phyloP scores from a whole-genome alignment of 2,888 invertebrate species.

The Trissoscelio sp. region DNA sequence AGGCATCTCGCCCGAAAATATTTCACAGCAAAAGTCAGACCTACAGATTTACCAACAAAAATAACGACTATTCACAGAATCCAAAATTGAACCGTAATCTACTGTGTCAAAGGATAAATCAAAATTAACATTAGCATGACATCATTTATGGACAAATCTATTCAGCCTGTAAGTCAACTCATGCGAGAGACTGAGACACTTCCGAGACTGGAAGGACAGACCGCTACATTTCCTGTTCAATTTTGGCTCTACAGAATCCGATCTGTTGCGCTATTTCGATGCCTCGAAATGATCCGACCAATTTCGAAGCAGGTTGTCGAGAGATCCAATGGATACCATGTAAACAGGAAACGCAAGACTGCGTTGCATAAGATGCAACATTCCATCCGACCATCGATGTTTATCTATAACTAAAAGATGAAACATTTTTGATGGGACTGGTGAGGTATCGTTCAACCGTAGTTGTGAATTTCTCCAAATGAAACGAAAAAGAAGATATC shows the following conservation, averaged over 20 bases:
- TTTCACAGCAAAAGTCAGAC: background rate
- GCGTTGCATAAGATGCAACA: slow-evolving; percentile 21
- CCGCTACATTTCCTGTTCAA: slow-evolving; percentile 83
- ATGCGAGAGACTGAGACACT: slow-evolving; percentile 53
- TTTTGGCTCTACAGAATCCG: slow-evolving; percentile 78
- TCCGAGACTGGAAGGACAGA: slow-evolving; percentile 76
- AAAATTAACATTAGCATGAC: slow-evolving; percentile 32
- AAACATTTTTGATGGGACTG: no score
- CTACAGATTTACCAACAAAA: no score
- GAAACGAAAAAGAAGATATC: no score
- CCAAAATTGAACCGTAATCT: background rate
- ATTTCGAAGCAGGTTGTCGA: slow-evolving; percentile 15
- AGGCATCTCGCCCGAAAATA: slow-evolving; percentile 4
- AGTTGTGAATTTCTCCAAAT: no score
- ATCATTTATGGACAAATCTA: slow-evolving; percentile 10
- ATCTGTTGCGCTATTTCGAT: slow-evolving; percentile 39
- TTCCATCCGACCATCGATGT: background rate
- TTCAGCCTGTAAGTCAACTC: slow-evolving; percentile 32
- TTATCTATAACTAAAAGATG: no score
- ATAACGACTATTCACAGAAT: background rate
- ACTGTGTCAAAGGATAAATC: slow-evolving; percentile 14
- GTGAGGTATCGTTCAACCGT: no score
- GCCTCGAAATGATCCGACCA: slow-evolving; percentile 39
- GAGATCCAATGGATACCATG: slow-evolving; percentile 18
- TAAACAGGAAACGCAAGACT: slow-evolving; percentile 26